Percentiles rank a stretch among this genome's conserved stretches.
These are phyloP conservation scores for Rugalucina vietnamica DNA, from an alignment of 2,888 invertebrate genomes.

Conservation along the genomic window DNA sequence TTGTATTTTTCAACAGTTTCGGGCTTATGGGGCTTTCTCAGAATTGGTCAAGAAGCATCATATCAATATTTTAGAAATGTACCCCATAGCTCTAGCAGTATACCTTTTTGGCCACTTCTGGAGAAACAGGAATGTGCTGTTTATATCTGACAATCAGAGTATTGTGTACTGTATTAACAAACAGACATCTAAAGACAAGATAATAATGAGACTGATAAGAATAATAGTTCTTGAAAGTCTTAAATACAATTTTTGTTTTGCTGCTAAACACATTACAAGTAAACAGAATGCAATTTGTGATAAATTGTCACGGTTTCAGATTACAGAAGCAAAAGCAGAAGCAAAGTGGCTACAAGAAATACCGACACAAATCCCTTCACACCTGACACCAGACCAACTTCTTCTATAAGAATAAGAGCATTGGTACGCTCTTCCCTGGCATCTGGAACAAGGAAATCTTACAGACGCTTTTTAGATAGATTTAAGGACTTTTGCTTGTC, in stretches of 20 bases:
- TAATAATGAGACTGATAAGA: conserved; percentile 14
- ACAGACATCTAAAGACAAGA: conserved; percentile 11
- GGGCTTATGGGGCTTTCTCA: conserved; percentile 32
- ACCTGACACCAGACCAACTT: neutral
- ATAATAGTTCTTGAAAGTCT: conserved; percentile 21
- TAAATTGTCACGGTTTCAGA: conserved; percentile 43
- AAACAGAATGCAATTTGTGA: conserved; percentile 20
- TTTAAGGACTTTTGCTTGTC: neutral
- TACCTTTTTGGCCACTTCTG: conserved; percentile 33
- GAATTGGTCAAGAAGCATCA: neutral
- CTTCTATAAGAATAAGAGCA: neutral
- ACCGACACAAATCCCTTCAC: neutral
- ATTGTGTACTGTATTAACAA: too few species aligned
- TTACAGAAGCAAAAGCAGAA: conserved; percentile 22
- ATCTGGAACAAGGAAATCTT: neutral
- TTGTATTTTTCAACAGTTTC: neutral
- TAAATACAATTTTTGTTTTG: too few species aligned
- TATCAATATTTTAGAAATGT: conserved; percentile 32
- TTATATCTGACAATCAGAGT: too few species aligned
- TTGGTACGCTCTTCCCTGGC: neutral
- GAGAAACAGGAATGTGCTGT: too few species aligned
- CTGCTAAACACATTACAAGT: conserved; percentile 24
- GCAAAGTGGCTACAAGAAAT: neutral
- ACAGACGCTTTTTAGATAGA: neutral
- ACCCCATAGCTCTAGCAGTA: conserved; percentile 35